phyloP scores from a whole-genome alignment of 2,113 vertebrate species.

The Dipodomys ordii region DNA sequence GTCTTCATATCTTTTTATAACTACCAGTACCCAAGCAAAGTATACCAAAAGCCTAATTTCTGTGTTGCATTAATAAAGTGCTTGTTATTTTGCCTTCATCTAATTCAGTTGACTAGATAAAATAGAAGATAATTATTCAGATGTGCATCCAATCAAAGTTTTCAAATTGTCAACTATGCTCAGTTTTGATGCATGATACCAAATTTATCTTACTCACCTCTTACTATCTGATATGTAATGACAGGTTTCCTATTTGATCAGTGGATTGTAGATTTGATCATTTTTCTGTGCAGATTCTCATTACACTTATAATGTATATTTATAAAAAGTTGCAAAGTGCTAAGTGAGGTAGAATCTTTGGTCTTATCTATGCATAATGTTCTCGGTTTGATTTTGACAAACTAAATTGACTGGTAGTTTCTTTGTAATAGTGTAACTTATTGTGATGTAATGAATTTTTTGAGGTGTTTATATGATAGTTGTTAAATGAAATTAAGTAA shows the following conservation, averaged over 20 bases:
- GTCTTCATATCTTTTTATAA: slow-evolving; percentile 50
- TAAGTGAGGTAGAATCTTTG: slow-evolving; percentile 81
- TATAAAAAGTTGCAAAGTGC: slow-evolving; percentile 79
- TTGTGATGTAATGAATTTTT: slow-evolving; percentile 83
- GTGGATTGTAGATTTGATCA: slow-evolving; percentile 23
- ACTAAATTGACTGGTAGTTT: slow-evolving; percentile 69
- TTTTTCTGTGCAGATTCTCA: slow-evolving; percentile 68
- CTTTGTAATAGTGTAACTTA: slow-evolving; percentile 85
- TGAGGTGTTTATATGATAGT: slow-evolving; percentile 83
- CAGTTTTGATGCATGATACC: slow-evolving; percentile 72
- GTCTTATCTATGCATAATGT: slow-evolving; percentile 81
- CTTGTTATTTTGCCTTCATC: slow-evolving; percentile 57
- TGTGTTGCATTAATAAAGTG: slow-evolving; percentile 62
- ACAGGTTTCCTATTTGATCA: slow-evolving; percentile 57
- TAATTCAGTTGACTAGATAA: slow-evolving; percentile 54
- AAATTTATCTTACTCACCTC: slow-evolving; percentile 62
- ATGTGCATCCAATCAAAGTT: slow-evolving; percentile 58
- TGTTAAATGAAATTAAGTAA: slow-evolving; percentile 70
- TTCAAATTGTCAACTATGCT: slow-evolving; percentile 62
- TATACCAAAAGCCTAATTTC: slow-evolving; percentile 57
- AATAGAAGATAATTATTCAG: slow-evolving; percentile 65
- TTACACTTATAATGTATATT: slow-evolving; percentile 64
- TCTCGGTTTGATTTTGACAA: slow-evolving; percentile 78
- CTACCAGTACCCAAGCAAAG: slow-evolving; percentile 56
- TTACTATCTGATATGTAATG: slow-evolving; percentile 57